These are phyloP conservation scores for Leptopilina myrica DNA, from an alignment of 2,888 invertebrate species.

Conservation along the genomic window DNA sequence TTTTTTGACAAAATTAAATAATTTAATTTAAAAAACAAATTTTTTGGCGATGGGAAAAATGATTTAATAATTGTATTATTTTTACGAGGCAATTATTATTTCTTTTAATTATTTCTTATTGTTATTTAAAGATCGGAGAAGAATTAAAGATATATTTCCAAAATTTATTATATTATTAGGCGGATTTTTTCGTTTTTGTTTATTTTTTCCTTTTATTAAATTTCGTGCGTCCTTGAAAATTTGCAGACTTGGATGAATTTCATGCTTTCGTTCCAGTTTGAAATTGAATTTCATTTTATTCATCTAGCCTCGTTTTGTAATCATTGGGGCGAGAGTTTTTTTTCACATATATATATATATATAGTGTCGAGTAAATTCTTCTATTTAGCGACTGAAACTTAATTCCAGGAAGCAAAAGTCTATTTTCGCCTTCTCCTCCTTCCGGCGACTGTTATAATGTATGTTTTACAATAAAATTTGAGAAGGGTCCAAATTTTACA, in stretches of 20 bases:
- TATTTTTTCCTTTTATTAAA: not conserved
- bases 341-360: no score
- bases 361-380: not conserved
- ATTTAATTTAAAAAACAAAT: no score
- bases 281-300: slow-evolving; percentile 21
- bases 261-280: not conserved
- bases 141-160: not conserved
- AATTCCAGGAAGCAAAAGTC: slow-evolving; percentile 61
- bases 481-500: slow-evolving; percentile 13
- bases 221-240: slow-evolving; percentile 7
- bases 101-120: no score
- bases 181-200: not conserved
- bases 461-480: slow-evolving; percentile 51
- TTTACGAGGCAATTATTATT: no score
- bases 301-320: not conserved
- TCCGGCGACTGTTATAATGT: slow-evolving; percentile 51
- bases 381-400: slow-evolving; percentile 57
- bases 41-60: no score
- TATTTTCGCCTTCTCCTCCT: slow-evolving; percentile 53
- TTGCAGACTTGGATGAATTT: slow-evolving; percentile 17
- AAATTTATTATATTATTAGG: not conserved
- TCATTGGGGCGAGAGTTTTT: not conserved
- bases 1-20: no score
- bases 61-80: no score
- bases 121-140: no score